A percentile compares a stretch with the other conserved stretches of the same genome.
These are phyloP conservation scores for Endotricha flammealis DNA, from an alignment of 2,888 invertebrate genomes.

Conservation along the genomic window DNA sequence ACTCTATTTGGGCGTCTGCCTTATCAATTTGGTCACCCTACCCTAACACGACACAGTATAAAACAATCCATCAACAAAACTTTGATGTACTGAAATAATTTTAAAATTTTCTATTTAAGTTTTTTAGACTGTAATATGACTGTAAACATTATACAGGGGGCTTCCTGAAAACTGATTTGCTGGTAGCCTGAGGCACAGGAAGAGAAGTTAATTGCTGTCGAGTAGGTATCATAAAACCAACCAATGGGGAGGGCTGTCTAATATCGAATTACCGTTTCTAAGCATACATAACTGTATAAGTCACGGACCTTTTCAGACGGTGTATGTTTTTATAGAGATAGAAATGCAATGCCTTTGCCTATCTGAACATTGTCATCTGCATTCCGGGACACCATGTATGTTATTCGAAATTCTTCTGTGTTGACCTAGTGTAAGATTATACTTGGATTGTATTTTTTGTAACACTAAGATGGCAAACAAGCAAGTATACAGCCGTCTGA, in stretches of 20 bases:
- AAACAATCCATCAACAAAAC: slow-evolving; percentile 8
- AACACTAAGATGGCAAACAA: too few relatives aligned
- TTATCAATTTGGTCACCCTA: slow-evolving; percentile 40
- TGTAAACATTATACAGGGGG: slow-evolving; percentile 28
- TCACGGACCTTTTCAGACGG: not conserved
- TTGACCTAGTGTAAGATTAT: too few relatives aligned
- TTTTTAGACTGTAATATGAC: slow-evolving; percentile 20
- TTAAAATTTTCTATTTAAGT: not conserved
- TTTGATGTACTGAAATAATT: not conserved
- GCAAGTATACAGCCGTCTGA: too few relatives aligned
- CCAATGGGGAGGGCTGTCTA: slow-evolving; percentile 59
- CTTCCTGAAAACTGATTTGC: slow-evolving; percentile 60
- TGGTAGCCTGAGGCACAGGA: slow-evolving; percentile 58
- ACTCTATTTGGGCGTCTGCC: slow-evolving; percentile 34
- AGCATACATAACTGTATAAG: slow-evolving; percentile 2
- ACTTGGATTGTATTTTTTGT: too few relatives aligned
- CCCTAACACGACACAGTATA: slow-evolving; percentile 17
- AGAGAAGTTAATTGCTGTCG: slow-evolving; percentile 60
- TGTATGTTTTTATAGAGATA: too few relatives aligned
- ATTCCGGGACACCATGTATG: too few relatives aligned
- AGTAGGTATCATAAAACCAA: slow-evolving; percentile 59
- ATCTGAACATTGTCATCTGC: too few relatives aligned
- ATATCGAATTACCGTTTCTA: slow-evolving; percentile 39
- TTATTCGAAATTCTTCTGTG: too few relatives aligned
- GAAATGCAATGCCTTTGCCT: too few relatives aligned